Base-by-base conservation (phyloP, 2,113 vertebrate species). In the Scomber colias region DNA sequence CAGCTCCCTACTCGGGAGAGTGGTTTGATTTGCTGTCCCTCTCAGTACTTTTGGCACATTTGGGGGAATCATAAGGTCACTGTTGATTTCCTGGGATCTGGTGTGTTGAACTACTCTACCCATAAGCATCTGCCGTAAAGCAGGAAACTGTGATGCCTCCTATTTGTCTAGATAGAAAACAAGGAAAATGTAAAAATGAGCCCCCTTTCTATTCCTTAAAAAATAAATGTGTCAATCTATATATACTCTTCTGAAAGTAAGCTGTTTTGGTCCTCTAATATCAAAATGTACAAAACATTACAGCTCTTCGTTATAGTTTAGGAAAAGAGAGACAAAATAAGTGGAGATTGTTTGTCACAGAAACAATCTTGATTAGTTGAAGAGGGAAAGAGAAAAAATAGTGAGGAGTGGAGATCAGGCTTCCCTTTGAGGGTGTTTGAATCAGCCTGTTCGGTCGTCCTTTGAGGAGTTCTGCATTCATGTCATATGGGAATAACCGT, bases 191-290 rank as follows among this genome's bases (percentile, higher is more conserved):
- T 90, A 86, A 92, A 92, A 93, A 91, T 48, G 4, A 88, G 48
- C 79, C 72, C 62, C 71, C 73, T 77, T 89, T 85, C 82, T 83
- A 75, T 44, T 85, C 64, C 76, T 91, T 90, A 89, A 90, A 92
- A 93, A 92, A 93, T 88, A 93, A 81, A 92, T 46, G 63, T 84
- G 82, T 93, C 83, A 71, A 86, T 89, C 85, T 92, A 90, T 89
- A 94, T 90, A 91, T 86, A 90, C 87, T 94, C 90, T 89, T 89
- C 68, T 92, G 87, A 90, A 92, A 90, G 87, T 85, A 78, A 92
- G 84, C 83, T 13, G 15, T 92, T 92, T 95, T 95, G 94, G 94
- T 95, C 95, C 93, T 92, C 89, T 93, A 92, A 90, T 90, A 89
- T 92, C 89, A 93, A 90, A 92, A 93, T 95, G 89, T 94, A 93